These are phyloP conservation scores for Tympanoctomys barrerae DNA, from an alignment of 2,797 vertebrate genomes.

Conservation along the genomic window DNA sequence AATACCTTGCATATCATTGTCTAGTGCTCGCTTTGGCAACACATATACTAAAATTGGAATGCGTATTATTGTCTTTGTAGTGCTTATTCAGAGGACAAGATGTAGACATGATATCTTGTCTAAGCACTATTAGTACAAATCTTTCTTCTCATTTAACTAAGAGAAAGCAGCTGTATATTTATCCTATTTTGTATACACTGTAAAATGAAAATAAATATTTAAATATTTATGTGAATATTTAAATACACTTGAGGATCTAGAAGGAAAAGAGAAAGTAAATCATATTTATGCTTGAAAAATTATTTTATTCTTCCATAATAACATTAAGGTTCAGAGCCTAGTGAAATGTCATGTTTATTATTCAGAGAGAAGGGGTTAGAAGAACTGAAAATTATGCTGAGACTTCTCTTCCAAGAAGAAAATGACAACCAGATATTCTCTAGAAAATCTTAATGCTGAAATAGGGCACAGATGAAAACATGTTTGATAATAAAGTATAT, in stretches of 20 bases:
- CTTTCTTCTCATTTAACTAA: too few relatives aligned
- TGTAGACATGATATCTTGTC: too few relatives aligned
- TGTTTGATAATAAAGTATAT: neutral
- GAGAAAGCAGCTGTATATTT: too few relatives aligned
- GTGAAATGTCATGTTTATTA: neutral
- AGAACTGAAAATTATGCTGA: neutral
- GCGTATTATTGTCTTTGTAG: too few relatives aligned
- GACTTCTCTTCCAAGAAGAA: neutral
- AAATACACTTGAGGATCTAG: neutral
- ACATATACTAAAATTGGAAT: too few relatives aligned
- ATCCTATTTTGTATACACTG: too few relatives aligned
- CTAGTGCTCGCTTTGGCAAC: too few relatives aligned
- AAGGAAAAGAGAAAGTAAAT: neutral
- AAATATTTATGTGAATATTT: neutral
- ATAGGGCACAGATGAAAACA: neutral
- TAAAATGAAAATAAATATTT: neutral
- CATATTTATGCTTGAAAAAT: neutral
- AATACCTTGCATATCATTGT: too few relatives aligned
- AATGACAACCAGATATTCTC: neutral
- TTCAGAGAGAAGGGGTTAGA: neutral
- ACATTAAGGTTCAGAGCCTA: neutral
- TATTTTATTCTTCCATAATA: constrained; percentile 6
- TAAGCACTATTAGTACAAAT: too few relatives aligned
- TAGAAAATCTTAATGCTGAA: neutral
- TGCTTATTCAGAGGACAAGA: too few relatives aligned